A percentile compares a stretch with the other conserved stretches of the same genome.
These are phyloP conservation scores for Cephus runcator DNA, from an alignment of 2,888 invertebrate genomes.

Conservation along the genomic window DNA sequence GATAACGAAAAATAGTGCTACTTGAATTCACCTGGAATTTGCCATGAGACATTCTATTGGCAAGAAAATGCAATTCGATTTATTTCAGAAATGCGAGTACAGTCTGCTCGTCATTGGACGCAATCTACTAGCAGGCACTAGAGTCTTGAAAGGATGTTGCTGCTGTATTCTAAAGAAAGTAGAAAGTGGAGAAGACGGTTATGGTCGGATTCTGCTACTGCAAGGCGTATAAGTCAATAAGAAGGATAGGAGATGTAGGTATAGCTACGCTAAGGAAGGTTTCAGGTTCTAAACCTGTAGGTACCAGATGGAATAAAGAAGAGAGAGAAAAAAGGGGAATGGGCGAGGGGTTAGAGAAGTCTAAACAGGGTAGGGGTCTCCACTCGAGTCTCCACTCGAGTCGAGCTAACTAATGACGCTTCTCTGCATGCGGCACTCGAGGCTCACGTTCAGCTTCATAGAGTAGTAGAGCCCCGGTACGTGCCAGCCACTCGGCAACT, in stretches of 20 bases:
- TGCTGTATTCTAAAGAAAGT: neutral
- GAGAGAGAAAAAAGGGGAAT: slow-evolving; percentile 13
- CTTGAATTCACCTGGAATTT: neutral
- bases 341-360: slow-evolving; percentile 19
- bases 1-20: neutral
- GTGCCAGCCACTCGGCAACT: neutral
- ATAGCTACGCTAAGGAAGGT: neutral
- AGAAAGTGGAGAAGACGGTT: neutral
- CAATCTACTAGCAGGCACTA: neutral
- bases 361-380: slow-evolving; percentile 13
- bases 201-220: neutral
- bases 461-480: neutral
- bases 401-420: slow-evolving; percentile 59
- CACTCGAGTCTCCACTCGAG: slow-evolving; percentile 43
- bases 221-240: neutral
- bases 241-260: neutral
- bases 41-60: neutral
- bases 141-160: neutral
- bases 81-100: neutral
- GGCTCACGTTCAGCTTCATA: slow-evolving; percentile 36
- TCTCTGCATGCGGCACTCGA: slow-evolving; percentile 49
- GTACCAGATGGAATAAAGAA: slow-evolving; percentile 10
- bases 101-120: neutral
- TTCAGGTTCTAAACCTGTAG: neutral
- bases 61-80: neutral